Percentiles rank a stretch among this genome's conserved stretches.
These are phyloP conservation scores for Parambassis ranga DNA, from an alignment of 2,797 vertebrate genomes.

Conservation along the genomic window DNA sequence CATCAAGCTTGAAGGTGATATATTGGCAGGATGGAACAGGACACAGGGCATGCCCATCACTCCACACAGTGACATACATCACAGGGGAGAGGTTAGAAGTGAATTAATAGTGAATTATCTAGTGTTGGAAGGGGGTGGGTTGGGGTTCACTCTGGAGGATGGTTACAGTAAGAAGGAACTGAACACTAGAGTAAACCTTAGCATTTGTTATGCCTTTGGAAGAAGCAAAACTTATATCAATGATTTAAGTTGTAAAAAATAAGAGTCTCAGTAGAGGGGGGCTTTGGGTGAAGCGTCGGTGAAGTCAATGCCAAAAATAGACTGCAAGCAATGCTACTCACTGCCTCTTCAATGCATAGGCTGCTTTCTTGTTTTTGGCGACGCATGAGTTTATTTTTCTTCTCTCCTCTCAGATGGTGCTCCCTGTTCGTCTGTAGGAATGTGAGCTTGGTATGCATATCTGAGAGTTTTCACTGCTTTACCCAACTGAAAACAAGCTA, in stretches of 20 bases:
- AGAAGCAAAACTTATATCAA: conserved; percentile 40
- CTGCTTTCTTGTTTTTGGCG: conserved; percentile 29
- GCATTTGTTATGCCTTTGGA: conserved; percentile 15
- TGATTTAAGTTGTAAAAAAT: conserved; percentile 20
- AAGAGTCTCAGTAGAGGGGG: conserved; percentile 17
- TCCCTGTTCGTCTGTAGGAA: conserved; percentile 43
- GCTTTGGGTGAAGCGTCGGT: conserved; percentile 15
- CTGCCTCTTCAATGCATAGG: conserved; percentile 32
- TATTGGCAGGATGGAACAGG: conserved; percentile 11
- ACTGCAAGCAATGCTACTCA: conserved; percentile 31
- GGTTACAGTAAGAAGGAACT: conserved; percentile 11
- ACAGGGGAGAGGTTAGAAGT: conserved; percentile 50
- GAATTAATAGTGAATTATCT: conserved; percentile 55
- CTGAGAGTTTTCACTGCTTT: conserved; percentile 34
- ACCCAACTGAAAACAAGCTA: conserved; percentile 3
- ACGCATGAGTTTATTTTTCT: conserved; percentile 32
- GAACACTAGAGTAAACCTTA: background rate
- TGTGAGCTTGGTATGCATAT: conserved; percentile 58
- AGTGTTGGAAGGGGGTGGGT: conserved; percentile 14
- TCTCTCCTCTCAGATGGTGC: conserved; percentile 21
- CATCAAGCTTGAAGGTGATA: conserved; percentile 43
- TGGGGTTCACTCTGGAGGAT: background rate
- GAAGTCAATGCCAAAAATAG: conserved; percentile 46
- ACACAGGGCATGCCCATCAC: conserved; percentile 9
- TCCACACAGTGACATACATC: conserved; percentile 59